Evolutionary conservation across 1,140 invertebrate species (phyloP), one percentile per base, ranked within the genome.

Genomic region (Teleogryllus occipitalis): DNA sequence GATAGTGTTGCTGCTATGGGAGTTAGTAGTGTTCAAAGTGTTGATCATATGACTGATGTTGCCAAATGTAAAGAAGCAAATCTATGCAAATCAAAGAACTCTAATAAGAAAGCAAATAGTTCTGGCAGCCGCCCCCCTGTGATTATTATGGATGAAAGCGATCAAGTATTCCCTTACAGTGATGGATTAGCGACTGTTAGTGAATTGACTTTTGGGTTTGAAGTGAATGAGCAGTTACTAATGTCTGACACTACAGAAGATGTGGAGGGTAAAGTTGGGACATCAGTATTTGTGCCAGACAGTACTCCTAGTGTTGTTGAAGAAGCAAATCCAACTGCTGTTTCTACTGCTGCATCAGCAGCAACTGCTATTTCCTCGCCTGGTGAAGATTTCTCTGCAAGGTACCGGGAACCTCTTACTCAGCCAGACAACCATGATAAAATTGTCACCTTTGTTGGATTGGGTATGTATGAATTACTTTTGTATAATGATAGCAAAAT

Each of bases 151-250:
- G 74, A 79, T 48, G 78, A 79, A 49, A 47, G 48, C 12, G 76
- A 77, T n/a, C 76, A 77, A 21, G 47, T 47, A 47, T 47, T 48
- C 48, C 12, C 78, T n/a, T 75, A 22, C 39, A 74, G 78, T 46
- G 78, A 79, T n/a, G 73, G 47, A 46, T 21, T 79, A 79, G 78
- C 18, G 47, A 75, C 46, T 47, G 48, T 73, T 77, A 80, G 79
- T 80, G 79, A 77, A 54, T 73, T 80, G 76, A 80, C 79, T 72
- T 80, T 80, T 54, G 79, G 79, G 46, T 80, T 80, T 77, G 79
- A 80, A 75, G 79, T 80, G 46, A 80, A 80, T 47, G 79, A 80
- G 47, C 79, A 77, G 65, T 76, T 80, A 4, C 48, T 80, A 10
- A 21, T 80, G n/a, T 77, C 79, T 12, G 76, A 80, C 49, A 75